Evolutionary conservation across 2,888 invertebrate species (phyloP), one percentile per base, ranked within the genome.

Genomic region (Chloromyia formosa): DNA sequence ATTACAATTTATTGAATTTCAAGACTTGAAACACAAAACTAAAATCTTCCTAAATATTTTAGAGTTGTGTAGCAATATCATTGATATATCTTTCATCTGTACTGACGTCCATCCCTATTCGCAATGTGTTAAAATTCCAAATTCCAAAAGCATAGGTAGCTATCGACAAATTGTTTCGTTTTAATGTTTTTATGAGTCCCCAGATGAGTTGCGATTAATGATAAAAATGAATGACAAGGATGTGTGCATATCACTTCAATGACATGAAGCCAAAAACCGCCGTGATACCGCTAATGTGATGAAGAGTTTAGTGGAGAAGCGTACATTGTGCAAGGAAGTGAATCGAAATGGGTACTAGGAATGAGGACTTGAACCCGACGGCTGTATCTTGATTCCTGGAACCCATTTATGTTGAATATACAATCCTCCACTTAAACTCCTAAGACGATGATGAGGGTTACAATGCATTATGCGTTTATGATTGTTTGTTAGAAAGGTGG

Each of bases 341-440:
- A 54, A 16, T 60, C 23, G 45, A 73, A 73, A 73, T 73, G 73
- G 16, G 35, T 20, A 20, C 49, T 18, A 64, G 62, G 64, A 73
- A 73, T 73, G 61, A 22, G 53, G 18, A 62, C 54, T 61, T 61
- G 2, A 27, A 22, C n/a, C 7, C 23, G 60, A 27, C 27, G 27
- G 40, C 10, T 10, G 22, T 42, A 45, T 61, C 54, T 18, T 22
- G 73, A 73, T 73, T 73, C 64, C 22, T 27, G 9, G 23, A 16
- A 73, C 62, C 10, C 62, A 73, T 73, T 73, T 62, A 49, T 12
- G 35, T 14, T 20, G 16, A 42, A 66, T 49, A 73, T 71, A 49
- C 73, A 74, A 74, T 77, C 74, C 77, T 77, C 77, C 60, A 49
- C 56, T 58, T 58, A 72, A 75, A 77, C 27, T 75, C 49, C 14